phyloP scores from a whole-genome alignment of 2,797 vertebrate species.

The Mycteria americana region DNA sequence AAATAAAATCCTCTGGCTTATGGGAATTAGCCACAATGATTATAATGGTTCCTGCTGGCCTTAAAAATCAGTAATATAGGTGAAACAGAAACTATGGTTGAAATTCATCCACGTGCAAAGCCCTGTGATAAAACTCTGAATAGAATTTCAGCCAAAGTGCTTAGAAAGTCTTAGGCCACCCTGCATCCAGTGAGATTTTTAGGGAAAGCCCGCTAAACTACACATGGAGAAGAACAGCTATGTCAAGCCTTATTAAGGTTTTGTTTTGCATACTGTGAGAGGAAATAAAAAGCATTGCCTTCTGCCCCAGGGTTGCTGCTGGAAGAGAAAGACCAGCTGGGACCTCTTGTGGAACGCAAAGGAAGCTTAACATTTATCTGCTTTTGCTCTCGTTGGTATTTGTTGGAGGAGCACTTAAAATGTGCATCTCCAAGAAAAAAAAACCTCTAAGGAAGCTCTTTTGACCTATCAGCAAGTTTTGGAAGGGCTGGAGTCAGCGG shows the following conservation, averaged over 20 bases:
- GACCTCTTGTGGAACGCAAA: slow-evolving; percentile 64
- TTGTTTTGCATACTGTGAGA: slow-evolving; percentile 1
- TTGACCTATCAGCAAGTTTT: background rate
- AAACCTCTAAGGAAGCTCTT: background rate
- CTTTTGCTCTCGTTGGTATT: background rate
- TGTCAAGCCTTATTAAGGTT: background rate
- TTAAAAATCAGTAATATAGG: background rate
- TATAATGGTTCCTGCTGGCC: background rate
- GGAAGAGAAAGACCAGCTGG: slow-evolving; percentile 57
- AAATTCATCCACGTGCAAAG: background rate
- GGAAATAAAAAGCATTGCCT: slow-evolving; percentile 33
- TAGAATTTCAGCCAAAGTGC: background rate
- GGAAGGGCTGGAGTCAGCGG: background rate
- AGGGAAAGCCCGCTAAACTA: background rate
- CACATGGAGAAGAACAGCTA: background rate
- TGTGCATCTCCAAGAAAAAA: background rate
- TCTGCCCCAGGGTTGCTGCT: slow-evolving; percentile 34
- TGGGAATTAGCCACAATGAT: background rate
- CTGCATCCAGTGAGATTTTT: background rate
- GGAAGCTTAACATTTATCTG: slow-evolving; percentile 53
- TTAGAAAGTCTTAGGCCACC: background rate
- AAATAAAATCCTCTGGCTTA: background rate
- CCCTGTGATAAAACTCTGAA: background rate
- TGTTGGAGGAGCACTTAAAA: background rate
- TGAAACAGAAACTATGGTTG: background rate